phyloP scores from a whole-genome alignment of 2,888 invertebrate genomes.

The Ecdyonurus torrentis region DNA sequence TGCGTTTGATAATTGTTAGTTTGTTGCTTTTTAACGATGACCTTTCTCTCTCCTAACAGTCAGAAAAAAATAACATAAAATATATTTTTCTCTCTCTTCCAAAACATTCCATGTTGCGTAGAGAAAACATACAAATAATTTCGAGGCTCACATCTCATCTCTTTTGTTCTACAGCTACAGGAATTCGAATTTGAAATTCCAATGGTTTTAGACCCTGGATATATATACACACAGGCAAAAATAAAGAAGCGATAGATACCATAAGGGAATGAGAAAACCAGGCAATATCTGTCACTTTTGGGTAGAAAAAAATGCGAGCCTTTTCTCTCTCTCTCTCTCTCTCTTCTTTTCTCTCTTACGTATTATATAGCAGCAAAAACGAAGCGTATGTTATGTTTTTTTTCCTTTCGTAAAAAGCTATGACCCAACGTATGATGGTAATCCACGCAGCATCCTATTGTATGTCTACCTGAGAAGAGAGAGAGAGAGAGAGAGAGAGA shows the following conservation, averaged over 20 bases:
- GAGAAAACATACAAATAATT: neutral
- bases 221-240: too few species aligned
- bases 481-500: too few species aligned
- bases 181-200: neutral
- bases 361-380: neutral
- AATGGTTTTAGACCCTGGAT: neutral
- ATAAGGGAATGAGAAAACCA: conserved; percentile 8
- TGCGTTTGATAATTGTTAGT: neutral
- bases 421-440: neutral
- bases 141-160: neutral
- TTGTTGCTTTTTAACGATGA: neutral
- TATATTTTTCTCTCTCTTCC: neutral
- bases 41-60: neutral
- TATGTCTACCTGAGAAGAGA: neutral
- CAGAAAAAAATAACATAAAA: neutral
- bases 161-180: neutral
- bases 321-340: too few species aligned
- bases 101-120: neutral
- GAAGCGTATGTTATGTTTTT: neutral
- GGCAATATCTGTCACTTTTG: conserved; percentile 15
- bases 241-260: conserved; percentile 1
- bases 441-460: too few species aligned
- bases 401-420: neutral
- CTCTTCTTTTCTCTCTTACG: too few species aligned
- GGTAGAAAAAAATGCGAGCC: conserved; percentile 3